Base-by-base conservation (phyloP, 2,797 vertebrate genomes). In the Catostomus latipinnis region DNA sequence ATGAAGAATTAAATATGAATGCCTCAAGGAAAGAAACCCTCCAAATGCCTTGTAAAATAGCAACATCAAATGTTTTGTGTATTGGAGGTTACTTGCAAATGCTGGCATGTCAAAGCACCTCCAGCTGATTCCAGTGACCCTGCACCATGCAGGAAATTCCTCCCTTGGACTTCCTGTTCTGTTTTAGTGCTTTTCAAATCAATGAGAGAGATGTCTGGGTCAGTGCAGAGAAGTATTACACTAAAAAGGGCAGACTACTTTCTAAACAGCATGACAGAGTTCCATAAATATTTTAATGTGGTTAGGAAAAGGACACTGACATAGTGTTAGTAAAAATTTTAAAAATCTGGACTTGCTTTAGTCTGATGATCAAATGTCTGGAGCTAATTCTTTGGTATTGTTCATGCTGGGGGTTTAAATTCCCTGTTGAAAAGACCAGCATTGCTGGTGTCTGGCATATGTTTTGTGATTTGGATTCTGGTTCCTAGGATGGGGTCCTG, bases 61-160 rank as follows among this genome's bases (percentile, higher is more conserved):
- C 13, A 63, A 91, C 91, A 91, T 92, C 91, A 93, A 92, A 92
- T 87, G 78, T 82, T 8, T 18, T 49, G 73, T 69, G 82, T 87
- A 89, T 82, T 79, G 85, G 88, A 89, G 81, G 87, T 88, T 92
- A 88, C 88, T 92, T 91, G 18, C 60, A 34, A 84, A 70, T 67
- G 46, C 46, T 14, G 54, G 34, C 16, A 73, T 71, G 72, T 74
- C 63, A 49, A 71, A 79, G 69, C 45, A 60, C 53, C 69, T 79
- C 85, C 76, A 62, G 80, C 80, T 84, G 86, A 80, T 88, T 84
- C 69, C 87, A 84, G 54, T 6, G 50, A 86, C 83, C 85, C 81
- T 87, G 76, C 80, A 85, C 79, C 76, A 88, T 81, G 84, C 88
- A 92, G 93, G 92, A 93, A 93, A 90, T 87, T 83, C 82, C 87